A percentile compares a stretch with the other conserved stretches of the same genome.
Evolutionary conservation across 2,797 vertebrate species (phyloP).

Genomic region (Carcharodon carcharias): DNA sequence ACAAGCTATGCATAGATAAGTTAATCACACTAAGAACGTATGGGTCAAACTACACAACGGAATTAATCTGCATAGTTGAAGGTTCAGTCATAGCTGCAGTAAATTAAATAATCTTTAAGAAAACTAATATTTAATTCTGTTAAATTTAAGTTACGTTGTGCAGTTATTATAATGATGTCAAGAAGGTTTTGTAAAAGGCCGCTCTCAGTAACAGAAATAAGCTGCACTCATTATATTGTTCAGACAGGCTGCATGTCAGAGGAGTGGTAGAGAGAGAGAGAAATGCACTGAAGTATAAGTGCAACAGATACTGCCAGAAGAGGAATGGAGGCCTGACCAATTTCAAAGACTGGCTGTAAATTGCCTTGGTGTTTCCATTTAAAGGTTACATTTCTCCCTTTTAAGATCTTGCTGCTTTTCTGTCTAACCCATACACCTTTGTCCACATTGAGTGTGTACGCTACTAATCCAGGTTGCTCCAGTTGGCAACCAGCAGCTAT

Average conservation of each 20-base stretch:
- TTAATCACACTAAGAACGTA: neutral
- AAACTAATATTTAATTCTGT: neutral
- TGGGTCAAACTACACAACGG: neutral
- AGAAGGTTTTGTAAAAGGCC: neutral
- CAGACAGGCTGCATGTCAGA: neutral
- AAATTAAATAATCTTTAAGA: neutral
- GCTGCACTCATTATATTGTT: neutral
- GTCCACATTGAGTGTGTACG: neutral
- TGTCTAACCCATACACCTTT: neutral
- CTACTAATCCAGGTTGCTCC: neutral
- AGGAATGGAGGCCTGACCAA: neutral
- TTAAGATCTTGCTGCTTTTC: neutral
- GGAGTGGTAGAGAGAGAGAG: neutral
- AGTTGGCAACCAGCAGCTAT: neutral
- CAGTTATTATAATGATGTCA: neutral
- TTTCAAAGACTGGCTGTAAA: neutral
- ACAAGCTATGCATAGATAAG: neutral
- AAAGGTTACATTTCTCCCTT: neutral
- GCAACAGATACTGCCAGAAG: neutral
- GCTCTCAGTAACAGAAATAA: neutral
- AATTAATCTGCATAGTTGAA: neutral
- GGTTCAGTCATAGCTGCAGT: neutral
- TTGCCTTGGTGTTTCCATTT: neutral
- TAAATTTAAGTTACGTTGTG: neutral
- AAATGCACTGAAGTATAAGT: neutral